phyloP scores from a whole-genome alignment of 2,888 invertebrate genomes.

The Physocephala rufipes region DNA sequence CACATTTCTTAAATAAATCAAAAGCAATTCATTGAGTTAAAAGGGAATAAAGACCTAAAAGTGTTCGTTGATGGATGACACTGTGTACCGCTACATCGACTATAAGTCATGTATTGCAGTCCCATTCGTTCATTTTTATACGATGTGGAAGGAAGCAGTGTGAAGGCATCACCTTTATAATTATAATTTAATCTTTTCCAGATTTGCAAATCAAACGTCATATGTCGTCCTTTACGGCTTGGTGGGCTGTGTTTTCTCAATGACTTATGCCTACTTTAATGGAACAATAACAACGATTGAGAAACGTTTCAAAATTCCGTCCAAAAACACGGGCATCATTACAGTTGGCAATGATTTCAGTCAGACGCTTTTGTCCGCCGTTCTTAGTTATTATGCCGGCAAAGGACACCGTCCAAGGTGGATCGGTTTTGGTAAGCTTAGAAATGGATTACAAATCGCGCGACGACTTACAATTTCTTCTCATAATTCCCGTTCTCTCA shows the following conservation, averaged over 20 bases:
- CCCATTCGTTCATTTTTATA: too few species aligned
- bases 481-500: too few species aligned
- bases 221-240: slow-evolving; percentile 73
- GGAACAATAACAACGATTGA: slow-evolving; percentile 80
- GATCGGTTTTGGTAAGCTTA: slow-evolving; percentile 70
- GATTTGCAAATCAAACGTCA: slow-evolving; percentile 66
- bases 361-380: slow-evolving; percentile 73
- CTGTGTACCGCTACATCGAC: too few species aligned
- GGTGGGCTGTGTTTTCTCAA: slow-evolving; percentile 75
- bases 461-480: neutral
- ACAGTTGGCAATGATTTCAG: slow-evolving; percentile 80
- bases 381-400: slow-evolving; percentile 76
- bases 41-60: too few species aligned
- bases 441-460: neutral
- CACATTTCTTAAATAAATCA: too few species aligned
- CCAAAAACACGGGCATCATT: slow-evolving; percentile 76
- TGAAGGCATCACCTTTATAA: neutral
- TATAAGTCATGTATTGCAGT: too few species aligned
- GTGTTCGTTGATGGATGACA: too few species aligned
- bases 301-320: slow-evolving; percentile 78
- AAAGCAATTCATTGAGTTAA: too few species aligned
- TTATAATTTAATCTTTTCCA: slow-evolving; percentile 40
- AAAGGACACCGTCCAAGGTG: slow-evolving; percentile 77
- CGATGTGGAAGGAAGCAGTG: neutral
- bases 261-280: slow-evolving; percentile 76